Evolutionary conservation across 2,113 vertebrate species (phyloP).

Genomic region (Datnioides undecimradiatus): DNA sequence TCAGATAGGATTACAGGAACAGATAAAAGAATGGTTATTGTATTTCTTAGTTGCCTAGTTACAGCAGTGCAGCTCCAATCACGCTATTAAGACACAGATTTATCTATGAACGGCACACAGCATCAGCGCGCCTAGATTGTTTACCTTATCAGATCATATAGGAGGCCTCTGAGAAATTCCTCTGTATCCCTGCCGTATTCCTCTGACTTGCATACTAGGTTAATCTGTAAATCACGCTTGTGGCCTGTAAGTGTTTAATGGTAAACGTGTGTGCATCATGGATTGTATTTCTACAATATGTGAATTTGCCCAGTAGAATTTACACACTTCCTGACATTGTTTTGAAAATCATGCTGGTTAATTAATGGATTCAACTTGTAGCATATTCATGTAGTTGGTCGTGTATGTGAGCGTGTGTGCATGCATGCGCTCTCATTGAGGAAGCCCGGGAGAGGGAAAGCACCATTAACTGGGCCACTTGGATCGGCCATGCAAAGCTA

Average conservation of each 20-base stretch:
- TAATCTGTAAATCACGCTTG: background rate
- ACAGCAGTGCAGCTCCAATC: constrained; percentile 51
- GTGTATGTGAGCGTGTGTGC: constrained; percentile 4
- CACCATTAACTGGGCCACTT: constrained; percentile 72
- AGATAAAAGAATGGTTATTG: constrained; percentile 37
- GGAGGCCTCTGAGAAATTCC: constrained; percentile 43
- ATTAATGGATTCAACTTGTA: background rate
- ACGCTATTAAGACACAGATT: constrained; percentile 38
- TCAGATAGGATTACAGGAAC: constrained; percentile 35
- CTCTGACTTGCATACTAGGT: constrained; percentile 13
- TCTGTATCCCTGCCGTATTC: background rate
- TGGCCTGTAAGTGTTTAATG: background rate
- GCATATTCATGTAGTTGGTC: constrained; percentile 7
- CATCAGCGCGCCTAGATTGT: constrained; percentile 25
- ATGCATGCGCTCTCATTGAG: constrained; percentile 45
- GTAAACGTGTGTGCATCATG: background rate
- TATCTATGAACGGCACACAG: constrained; percentile 32
- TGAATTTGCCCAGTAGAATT: background rate
- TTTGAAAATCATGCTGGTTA: background rate
- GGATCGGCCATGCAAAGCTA: constrained; percentile 71
- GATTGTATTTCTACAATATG: background rate
- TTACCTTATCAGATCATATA: constrained; percentile 33
- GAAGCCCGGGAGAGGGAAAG: constrained; percentile 41
- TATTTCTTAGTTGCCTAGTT: constrained; percentile 74
- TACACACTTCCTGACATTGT: background rate